Percentiles rank a stretch among this genome's conserved stretches.
These are phyloP conservation scores for Folsomia manolachei DNA, from an alignment of 2,888 invertebrate species.

Conservation along the genomic window DNA sequence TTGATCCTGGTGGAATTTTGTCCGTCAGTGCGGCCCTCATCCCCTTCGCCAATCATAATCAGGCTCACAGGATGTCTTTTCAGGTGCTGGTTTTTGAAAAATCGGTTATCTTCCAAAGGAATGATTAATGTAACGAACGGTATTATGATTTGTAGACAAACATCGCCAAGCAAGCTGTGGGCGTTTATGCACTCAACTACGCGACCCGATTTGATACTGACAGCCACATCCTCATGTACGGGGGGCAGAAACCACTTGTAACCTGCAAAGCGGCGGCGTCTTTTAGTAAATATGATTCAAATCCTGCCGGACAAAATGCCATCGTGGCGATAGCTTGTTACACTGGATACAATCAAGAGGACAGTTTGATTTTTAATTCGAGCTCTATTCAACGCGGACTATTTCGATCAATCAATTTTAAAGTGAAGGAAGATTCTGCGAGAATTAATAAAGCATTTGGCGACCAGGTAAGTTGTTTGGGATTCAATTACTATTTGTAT, in stretches of 20 bases:
- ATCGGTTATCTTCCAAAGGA: neutral
- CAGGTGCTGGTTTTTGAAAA: constrained; percentile 53
- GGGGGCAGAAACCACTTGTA: constrained; percentile 63
- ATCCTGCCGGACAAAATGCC: constrained; percentile 59
- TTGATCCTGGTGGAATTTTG: constrained; percentile 64
- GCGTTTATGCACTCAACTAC: constrained; percentile 64
- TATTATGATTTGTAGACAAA: constrained; percentile 55
- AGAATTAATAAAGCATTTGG: constrained; percentile 18
- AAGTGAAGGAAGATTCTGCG: constrained; percentile 28
- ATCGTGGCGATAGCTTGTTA: constrained; percentile 63
- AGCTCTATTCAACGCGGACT: constrained; percentile 62
- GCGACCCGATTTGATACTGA: constrained; percentile 63
- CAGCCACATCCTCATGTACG: constrained; percentile 63
- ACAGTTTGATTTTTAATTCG: constrained; percentile 62
- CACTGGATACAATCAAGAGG: constrained; percentile 66
- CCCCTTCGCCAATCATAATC: constrained; percentile 66
- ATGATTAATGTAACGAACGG: no score
- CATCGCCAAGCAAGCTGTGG: constrained; percentile 65
- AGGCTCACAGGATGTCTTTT: constrained; percentile 63
- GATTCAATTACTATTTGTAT: neutral
- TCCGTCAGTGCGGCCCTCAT: constrained; percentile 66
- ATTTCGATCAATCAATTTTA: constrained; percentile 55
- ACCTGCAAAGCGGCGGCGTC: constrained; percentile 62
- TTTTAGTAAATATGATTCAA: constrained; percentile 56
- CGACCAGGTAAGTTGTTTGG: constrained; percentile 21